A percentile compares a stretch with the other conserved stretches of the same genome.
Conservation (phyloP, 2,888 invertebrate genomes). For the Drosophila neutralis region DNA sequence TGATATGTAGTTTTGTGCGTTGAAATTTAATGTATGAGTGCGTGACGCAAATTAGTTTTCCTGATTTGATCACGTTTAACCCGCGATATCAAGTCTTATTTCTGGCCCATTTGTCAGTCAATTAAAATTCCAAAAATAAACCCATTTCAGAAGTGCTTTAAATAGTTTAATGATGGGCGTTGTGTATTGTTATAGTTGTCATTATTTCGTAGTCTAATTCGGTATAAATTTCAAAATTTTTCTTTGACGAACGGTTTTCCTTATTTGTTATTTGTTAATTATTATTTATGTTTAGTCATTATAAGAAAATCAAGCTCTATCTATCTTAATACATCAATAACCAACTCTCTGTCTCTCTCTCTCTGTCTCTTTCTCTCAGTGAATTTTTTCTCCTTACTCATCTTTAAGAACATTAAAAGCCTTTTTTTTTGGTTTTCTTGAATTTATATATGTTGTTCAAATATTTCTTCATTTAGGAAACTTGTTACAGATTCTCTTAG, state of each 20-base stretch:
- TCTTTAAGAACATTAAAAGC: neutral
- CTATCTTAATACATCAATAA: neutral
- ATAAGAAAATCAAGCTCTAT: neutral
- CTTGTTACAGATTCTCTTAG: neutral
- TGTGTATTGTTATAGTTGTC: neutral
- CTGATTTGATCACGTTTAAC: slow-evolving; percentile 15
- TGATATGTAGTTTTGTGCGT: slow-evolving; percentile 25
- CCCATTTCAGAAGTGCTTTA: neutral
- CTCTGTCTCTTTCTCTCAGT: neutral
- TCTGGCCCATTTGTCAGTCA: slow-evolving; percentile 19
- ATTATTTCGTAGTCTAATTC: neutral
- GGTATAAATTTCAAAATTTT: neutral
- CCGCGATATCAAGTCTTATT: slow-evolving; percentile 15
- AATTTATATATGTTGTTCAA: neutral
- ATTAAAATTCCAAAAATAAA: slow-evolving; percentile 3
- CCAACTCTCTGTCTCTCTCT: neutral
- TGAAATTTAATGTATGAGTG: slow-evolving; percentile 21
- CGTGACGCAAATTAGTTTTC: slow-evolving; percentile 18
- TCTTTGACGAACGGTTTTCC: neutral
- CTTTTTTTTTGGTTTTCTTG: no score
- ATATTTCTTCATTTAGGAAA: neutral
- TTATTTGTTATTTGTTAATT: neutral
- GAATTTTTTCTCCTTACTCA: neutral
- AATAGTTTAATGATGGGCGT: neutral
- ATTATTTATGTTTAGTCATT: neutral